Percentiles rank a stretch among this genome's conserved stretches.
Evolutionary conservation across 1,140 invertebrate species (phyloP).

Genomic region (Araneus ventricosus): DNA sequence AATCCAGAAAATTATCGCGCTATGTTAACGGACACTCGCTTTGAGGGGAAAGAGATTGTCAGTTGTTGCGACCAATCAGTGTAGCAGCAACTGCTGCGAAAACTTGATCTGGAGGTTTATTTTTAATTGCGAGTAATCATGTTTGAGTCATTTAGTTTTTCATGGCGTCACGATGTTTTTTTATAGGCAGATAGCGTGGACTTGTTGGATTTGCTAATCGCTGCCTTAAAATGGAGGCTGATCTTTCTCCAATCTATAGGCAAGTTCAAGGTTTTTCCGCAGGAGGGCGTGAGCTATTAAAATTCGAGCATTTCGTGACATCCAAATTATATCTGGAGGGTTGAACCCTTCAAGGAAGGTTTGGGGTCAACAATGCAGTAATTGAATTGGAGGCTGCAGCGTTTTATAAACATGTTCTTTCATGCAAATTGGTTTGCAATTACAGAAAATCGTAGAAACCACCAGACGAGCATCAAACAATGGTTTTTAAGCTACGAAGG

Average conservation of each 20-base stretch:
- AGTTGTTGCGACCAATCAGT: background rate
- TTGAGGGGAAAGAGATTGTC: background rate
- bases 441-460: background rate
- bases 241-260: background rate
- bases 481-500: too few relatives aligned
- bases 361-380: background rate
- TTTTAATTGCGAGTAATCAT: background rate
- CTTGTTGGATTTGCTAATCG: background rate
- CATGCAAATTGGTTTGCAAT: background rate
- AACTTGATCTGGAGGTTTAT: constrained; percentile 7
- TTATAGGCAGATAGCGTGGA: background rate
- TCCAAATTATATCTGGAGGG: background rate
- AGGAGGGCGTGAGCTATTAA: background rate
- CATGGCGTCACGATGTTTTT: background rate
- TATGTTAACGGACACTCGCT: background rate
- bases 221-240: background rate
- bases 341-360: background rate
- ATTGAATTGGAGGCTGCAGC: background rate
- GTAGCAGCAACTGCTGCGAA: background rate
- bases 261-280: background rate
- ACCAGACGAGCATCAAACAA: too few relatives aligned
- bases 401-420: background rate
- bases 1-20: background rate
- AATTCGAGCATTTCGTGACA: constrained; percentile 7
- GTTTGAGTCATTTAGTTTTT: background rate